These are phyloP conservation scores for Drosophila funebris DNA, from an alignment of 1,140 invertebrate species.

Conservation along the genomic window DNA sequence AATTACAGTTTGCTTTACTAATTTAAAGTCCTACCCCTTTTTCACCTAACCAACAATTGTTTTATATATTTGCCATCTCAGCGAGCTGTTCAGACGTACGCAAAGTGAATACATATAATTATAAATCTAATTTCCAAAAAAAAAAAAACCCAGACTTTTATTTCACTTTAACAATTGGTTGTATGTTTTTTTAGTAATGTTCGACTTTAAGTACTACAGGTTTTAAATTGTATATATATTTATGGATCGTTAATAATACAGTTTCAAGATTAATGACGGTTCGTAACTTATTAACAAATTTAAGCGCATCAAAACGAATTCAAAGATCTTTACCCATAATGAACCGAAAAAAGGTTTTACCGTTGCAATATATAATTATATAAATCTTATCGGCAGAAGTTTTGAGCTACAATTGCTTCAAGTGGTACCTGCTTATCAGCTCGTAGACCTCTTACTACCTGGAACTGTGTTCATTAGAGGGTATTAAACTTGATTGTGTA, in stretches of 20 bases:
- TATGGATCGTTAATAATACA: no score
- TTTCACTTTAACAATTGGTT: no score
- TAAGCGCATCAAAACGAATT: no score
- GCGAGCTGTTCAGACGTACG: no score
- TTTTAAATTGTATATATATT: no score
- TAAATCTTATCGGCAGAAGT: conserved; percentile 25
- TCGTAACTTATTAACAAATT: no score
- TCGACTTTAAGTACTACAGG: no score
- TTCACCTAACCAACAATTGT: background rate
- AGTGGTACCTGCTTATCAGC: conserved; percentile 18
- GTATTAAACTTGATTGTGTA: conserved; percentile 23
- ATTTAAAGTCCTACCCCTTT: background rate
- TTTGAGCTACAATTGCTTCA: conserved; percentile 4
- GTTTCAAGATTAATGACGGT: no score
- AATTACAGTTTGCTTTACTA: background rate
- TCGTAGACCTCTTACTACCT: background rate
- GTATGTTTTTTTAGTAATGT: no score
- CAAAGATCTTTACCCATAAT: background rate
- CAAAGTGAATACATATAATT: no score
- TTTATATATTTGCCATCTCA: conserved; percentile 2
- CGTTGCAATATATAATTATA: background rate
- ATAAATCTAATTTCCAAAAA: no score
- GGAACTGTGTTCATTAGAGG: background rate
- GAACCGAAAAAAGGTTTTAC: background rate
- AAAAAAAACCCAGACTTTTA: no score